Evolutionary conservation across 1,140 invertebrate species (phyloP), one percentile per base, ranked within the genome.

Genomic region (Oreohelix idahoensis): DNA sequence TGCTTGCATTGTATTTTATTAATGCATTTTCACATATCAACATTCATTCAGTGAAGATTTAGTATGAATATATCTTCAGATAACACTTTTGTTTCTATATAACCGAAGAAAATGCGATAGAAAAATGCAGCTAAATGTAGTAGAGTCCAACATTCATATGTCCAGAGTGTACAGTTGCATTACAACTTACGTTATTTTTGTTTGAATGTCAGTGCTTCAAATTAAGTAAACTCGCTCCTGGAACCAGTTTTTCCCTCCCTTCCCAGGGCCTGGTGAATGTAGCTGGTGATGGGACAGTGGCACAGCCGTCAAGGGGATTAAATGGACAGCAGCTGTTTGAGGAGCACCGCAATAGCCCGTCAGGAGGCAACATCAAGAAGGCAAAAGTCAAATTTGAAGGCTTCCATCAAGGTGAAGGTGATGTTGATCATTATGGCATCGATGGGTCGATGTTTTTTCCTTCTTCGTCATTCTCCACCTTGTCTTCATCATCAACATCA

Each of bases 191-290:
- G 38, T 10, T 38, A 10, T 2, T 38, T 36, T 8, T 74, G 38
- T 39, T 38, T 49, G 29, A 42, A 23, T 74, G 71, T 74, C 8
- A 2, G 38, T 39, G 38, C n/a, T 11, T 42, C 15, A 32, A 20
- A 5, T 49, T 42, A 23, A 74, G 71, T 71, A 38, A n/a, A 15
- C 38, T 80, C n/a, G 51, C 5, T 71, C 79, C 39, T 80, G 79
- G 79, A 80, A 70, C 63, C 66, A 80, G 69, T 70, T 80, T 71
- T 80, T 45, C 26, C 63, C 63, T 80, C 66, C 66, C 63, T 79
- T 80, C 79, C 45, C 79, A 80, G 79, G 79, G 79, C 32, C 63
- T 17, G 29, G 63, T 45, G 38, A 42, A 20, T 35, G 45, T 71
- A 10, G 39, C 45, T 20, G 69, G 69, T 51, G 79, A 80, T 42